Percentiles rank a stretch among this genome's conserved stretches.
Evolutionary conservation across 2,888 invertebrate species (phyloP).

Genomic region (Thereva nobilitata): DNA sequence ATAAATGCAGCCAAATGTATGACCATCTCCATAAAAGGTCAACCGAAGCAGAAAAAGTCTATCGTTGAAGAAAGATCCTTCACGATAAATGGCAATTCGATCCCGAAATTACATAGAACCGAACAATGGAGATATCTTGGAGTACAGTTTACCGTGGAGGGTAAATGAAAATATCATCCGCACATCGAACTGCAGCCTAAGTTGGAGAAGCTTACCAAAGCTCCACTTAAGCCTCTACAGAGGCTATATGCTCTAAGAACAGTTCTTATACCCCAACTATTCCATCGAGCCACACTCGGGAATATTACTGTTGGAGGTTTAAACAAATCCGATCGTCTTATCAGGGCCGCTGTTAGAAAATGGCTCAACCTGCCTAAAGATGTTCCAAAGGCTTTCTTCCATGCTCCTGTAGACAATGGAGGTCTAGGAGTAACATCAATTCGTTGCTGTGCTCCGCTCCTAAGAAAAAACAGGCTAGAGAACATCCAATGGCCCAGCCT

Average conservation of each 20-base stretch:
- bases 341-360: neutral
- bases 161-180: neutral
- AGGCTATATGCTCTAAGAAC: neutral
- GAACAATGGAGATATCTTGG: slow-evolving; percentile 1
- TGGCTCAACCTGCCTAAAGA: slow-evolving; percentile 9
- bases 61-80: neutral
- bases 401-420: neutral
- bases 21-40: neutral
- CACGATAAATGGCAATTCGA: neutral
- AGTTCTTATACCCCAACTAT: slow-evolving; percentile 6
- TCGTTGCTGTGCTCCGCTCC: neutral
- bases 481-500: neutral
- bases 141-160: neutral
- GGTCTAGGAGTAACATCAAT: neutral
- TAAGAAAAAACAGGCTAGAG: too few species aligned
- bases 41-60: neutral
- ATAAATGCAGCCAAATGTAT: neutral
- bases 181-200: neutral
- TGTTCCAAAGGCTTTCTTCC: slow-evolving; percentile 3
- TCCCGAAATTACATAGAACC: neutral
- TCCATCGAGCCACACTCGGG: slow-evolving; percentile 2
- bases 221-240: neutral
- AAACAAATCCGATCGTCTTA: neutral
- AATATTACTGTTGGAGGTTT: neutral
- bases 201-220: neutral